Evolutionary conservation across 2,113 vertebrate species (phyloP).

Genomic region (Sminthopsis crassicaudata): DNA sequence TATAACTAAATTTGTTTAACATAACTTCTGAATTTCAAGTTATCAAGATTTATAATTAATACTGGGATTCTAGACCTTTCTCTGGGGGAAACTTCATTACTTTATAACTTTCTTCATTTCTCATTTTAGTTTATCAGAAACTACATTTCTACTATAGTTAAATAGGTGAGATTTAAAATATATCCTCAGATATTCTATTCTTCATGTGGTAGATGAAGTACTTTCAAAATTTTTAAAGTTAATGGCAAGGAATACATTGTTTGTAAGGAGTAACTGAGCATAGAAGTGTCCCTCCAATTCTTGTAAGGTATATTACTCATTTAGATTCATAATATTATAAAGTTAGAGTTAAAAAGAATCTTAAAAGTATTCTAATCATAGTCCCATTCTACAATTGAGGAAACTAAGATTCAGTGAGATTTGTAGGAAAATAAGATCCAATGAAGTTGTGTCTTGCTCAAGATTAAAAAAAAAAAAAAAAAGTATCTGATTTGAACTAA

Average conservation of each 20-base stretch:
- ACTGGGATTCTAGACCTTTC: not conserved
- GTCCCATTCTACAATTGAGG: not conserved
- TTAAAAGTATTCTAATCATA: not conserved
- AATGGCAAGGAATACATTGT: not conserved
- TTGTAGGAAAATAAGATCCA: not conserved
- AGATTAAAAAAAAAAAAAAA: not conserved
- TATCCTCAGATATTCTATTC: not conserved
- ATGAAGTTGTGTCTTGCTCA: not conserved
- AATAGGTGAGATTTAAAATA: not conserved
- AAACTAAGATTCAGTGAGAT: not conserved
- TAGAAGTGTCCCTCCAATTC: not conserved
- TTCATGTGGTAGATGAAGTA: not conserved
- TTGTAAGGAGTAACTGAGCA: not conserved
- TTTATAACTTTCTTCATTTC: not conserved
- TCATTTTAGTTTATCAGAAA: not conserved
- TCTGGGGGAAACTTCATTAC: not conserved
- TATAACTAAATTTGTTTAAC: constrained; percentile 4
- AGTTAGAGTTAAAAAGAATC: not conserved
- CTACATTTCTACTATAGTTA: not conserved
- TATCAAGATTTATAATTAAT: not conserved
- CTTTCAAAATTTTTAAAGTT: not conserved
- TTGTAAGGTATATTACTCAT: not conserved
- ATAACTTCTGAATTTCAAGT: constrained; percentile 6
- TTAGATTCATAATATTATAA: not conserved
- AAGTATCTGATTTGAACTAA: not conserved